These are phyloP conservation scores for Agrenia bidenticulata DNA, from an alignment of 2,888 invertebrate species.

Conservation along the genomic window DNA sequence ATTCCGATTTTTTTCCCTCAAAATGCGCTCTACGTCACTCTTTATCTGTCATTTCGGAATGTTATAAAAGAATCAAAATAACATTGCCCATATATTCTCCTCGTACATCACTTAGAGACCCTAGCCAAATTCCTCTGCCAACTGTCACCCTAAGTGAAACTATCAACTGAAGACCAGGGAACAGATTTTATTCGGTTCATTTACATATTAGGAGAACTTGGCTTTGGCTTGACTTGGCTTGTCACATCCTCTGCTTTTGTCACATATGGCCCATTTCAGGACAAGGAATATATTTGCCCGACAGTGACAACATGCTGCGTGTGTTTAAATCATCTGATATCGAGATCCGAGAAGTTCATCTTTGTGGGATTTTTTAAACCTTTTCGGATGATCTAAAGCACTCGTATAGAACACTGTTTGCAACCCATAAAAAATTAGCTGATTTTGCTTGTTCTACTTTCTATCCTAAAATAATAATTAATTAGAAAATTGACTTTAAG, in stretches of 20 bases:
- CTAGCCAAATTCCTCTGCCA: constrained; percentile 15
- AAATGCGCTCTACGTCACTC: neutral
- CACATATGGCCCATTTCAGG: neutral
- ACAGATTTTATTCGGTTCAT: constrained; percentile 16
- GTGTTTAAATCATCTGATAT: too few species aligned
- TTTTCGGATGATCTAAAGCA: too few species aligned
- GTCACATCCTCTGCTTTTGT: neutral
- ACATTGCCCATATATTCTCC: too few species aligned
- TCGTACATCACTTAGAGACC: neutral
- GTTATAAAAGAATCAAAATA: constrained; percentile 2
- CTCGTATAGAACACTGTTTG: too few species aligned
- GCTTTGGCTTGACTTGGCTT: neutral
- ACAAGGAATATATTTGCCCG: too few species aligned
- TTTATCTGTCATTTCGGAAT: constrained; percentile 8
- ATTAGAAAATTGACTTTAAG: too few species aligned
- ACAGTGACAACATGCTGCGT: too few species aligned
- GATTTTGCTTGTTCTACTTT: too few species aligned
- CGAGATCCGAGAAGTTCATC: too few species aligned
- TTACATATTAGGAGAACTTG: constrained; percentile 14
- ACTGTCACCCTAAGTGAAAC: constrained; percentile 21
- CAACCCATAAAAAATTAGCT: too few species aligned
- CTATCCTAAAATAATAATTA: too few species aligned
- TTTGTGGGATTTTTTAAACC: too few species aligned
- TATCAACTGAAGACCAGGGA: neutral
- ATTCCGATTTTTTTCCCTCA: neutral